Base-by-base conservation (phyloP, 2,888 invertebrate genomes). In the Oeneis ivallda region DNA sequence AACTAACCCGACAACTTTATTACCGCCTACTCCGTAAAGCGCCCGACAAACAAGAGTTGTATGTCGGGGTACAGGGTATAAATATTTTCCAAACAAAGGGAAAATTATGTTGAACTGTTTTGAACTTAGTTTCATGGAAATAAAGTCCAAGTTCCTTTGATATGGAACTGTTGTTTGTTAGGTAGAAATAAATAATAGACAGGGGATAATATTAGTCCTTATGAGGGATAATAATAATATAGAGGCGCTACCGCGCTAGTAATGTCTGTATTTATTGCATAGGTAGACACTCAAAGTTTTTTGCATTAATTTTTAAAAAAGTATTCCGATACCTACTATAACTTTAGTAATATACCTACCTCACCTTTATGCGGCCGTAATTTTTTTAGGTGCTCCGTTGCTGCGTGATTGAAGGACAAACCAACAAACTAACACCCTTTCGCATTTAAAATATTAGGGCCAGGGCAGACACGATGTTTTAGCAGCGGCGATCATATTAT, bases 1-100 rank as follows among this genome's bases (percentile, higher is more conserved):
- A 26, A 34, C 15, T 54, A 54, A 54, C 39, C 10, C 17, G 39
- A 39, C 39, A 54, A 19, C 17, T 5, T 54, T 39, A 54, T 54
- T 54, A 39, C 54, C 39, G 17, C n/a, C 1, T 37, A 53, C 37
- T 37, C 34, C 11, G 34, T 37, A 37, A 34, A 37, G 53, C 5
- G n/a, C 26, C 32, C 52, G n/a, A 53, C 37, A 53, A 15, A 52
- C 52, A n/a, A 8, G 39, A 15, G 37, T n/a, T 15, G 32, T 39
- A 26, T 26, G 37, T 54, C 39, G 39, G 39, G n/a, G n/a, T n/a
- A n/a, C n/a, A n/a, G n/a, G n/a, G 39, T 19, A 54, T 13, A 39
- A 54, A 54, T 6, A 10, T 39, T 17, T 17, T 34, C 17, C 37
- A 9, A 39, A 10, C 54, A 32, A n/a, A 34, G 2, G 10, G 53